Percentiles rank a stretch among this genome's conserved stretches.
These are phyloP conservation scores for Ascidia mentula DNA, from an alignment of 23 tunicate genomes.

Conservation along the genomic window DNA sequence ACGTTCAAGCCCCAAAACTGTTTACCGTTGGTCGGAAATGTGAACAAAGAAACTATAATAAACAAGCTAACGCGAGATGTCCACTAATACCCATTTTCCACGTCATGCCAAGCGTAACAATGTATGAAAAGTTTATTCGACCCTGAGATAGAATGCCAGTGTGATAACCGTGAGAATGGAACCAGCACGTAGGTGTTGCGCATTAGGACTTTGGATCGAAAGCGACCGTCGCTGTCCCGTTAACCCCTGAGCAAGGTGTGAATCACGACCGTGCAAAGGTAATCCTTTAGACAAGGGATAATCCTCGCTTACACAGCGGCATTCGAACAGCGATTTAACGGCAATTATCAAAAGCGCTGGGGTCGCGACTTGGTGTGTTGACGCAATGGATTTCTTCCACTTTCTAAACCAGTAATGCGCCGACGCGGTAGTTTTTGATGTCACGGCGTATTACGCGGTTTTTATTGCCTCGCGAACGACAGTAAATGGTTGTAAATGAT, in stretches of 20 bases:
- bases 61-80: no score
- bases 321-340: not conserved
- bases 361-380: not conserved
- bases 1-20: no score
- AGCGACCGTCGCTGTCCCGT: not conserved
- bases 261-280: not conserved
- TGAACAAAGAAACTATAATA: no score
- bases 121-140: no score
- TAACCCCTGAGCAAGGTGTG: not conserved
- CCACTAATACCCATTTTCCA: no score
- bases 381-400: not conserved
- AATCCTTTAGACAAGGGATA: not conserved
- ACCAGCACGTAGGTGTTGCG: not conserved
- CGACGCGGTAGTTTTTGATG: not conserved
- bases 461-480: not conserved
- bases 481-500: not conserved
- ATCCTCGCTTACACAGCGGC: not conserved
- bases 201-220: not conserved
- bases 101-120: no score
- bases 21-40: no score
- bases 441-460: constrained; percentile 1
- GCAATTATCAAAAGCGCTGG: constrained; percentile 1
- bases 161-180: not conserved
- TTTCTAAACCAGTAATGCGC: constrained; percentile 1
- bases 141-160: no score